phyloP scores from a whole-genome alignment of 2,797 vertebrate species.

The Poeciliopsis presidionis region DNA sequence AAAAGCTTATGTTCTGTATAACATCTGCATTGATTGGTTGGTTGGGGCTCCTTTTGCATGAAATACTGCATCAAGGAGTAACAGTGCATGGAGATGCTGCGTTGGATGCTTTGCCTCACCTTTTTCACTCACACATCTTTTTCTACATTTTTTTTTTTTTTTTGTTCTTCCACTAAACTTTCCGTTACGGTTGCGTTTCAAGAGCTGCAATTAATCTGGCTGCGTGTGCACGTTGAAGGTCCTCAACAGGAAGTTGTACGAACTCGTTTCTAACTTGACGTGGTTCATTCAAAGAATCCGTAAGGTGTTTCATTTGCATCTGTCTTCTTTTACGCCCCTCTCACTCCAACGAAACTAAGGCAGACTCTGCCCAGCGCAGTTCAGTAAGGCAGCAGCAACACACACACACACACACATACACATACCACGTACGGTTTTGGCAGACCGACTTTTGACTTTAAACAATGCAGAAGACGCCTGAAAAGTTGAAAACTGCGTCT shows the following conservation, averaged over 20 bases:
- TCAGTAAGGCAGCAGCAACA: constrained; percentile 24
- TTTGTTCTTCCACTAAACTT: not conserved
- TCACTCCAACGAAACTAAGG: constrained; percentile 41
- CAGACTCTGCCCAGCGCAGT: constrained; percentile 40
- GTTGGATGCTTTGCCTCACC: not conserved
- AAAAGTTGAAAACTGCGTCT: constrained; percentile 38
- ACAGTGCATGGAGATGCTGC: not conserved
- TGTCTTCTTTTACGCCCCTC: constrained; percentile 52
- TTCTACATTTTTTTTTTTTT: not conserved
- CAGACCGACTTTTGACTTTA: constrained; percentile 30
- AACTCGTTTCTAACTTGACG: constrained; percentile 8
- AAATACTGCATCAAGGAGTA: not conserved
- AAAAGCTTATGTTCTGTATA: not conserved
- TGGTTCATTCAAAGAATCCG: constrained; percentile 4
- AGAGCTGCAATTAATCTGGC: not conserved
- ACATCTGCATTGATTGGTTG: not conserved
- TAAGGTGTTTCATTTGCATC: constrained; percentile 34
- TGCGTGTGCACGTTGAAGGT: not conserved
- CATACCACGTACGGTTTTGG: not conserved
- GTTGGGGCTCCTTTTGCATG: not conserved
- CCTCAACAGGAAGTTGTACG: constrained; percentile 24
- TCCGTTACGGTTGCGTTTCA: not conserved
- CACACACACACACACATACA: not conserved
- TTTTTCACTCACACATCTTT: not conserved
- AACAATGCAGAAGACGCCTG: constrained; percentile 46